Evolutionary conservation across 2,113 vertebrate genomes (phyloP).

Genomic region (Progne subis): DNA sequence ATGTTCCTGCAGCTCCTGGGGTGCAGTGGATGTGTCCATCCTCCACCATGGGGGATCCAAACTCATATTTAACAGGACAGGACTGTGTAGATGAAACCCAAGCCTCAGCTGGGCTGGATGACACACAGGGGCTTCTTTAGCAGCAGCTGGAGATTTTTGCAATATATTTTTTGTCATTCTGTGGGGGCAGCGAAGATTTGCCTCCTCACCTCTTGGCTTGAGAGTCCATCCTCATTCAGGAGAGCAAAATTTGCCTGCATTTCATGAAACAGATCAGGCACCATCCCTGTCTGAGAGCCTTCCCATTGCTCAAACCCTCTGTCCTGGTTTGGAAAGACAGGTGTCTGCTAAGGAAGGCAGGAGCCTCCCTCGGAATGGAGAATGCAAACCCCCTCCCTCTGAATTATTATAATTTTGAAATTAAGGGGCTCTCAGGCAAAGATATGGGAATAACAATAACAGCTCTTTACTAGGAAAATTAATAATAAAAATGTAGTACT

Average conservation of each 20-base stretch:
- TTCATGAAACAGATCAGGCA: too few species aligned
- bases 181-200: not conserved
- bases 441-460: too few species aligned
- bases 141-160: not conserved
- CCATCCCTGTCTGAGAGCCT: not conserved
- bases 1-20: not conserved
- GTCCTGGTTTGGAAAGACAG: not conserved
- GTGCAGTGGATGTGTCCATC: accelerated
- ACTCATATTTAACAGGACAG: accelerated
- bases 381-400: not conserved
- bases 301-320: not conserved
- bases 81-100: accelerated
- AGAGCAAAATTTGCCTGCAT: not conserved
- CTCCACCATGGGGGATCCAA: not conserved
- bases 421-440: too few species aligned
- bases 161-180: accelerated
- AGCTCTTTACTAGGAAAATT: too few species aligned
- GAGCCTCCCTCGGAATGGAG: not conserved
- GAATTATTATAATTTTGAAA: too few species aligned
- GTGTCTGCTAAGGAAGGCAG: not conserved
- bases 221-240: not conserved
- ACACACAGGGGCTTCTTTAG: not conserved
- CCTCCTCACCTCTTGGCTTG: not conserved
- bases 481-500: too few species aligned
- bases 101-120: not conserved